These are phyloP conservation scores for Myoxocephalus aenaeus DNA, from an alignment of 2,797 vertebrate genomes.

Conservation along the genomic window DNA sequence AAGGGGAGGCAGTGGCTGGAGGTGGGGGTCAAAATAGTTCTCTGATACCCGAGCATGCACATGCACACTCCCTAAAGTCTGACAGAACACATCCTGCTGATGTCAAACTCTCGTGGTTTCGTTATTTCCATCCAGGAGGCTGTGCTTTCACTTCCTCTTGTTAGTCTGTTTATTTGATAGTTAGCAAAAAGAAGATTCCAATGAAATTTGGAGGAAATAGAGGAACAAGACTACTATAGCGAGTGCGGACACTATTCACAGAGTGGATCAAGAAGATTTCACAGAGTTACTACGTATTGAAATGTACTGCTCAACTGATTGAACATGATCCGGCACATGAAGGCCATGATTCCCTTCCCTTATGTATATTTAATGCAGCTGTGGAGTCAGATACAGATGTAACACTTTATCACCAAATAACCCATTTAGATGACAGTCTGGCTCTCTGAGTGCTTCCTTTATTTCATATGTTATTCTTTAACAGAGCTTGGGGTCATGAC, in stretches of 20 bases:
- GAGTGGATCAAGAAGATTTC: neutral
- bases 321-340: neutral
- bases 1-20: slow-evolving; percentile 58
- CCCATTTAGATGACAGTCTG: neutral
- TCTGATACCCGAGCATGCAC: slow-evolving; percentile 50
- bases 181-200: neutral
- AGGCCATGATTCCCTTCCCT: neutral
- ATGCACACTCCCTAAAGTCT: slow-evolving; percentile 58
- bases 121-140: neutral
- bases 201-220: neutral
- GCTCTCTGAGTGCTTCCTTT: neutral
- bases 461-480: neutral
- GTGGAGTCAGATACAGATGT: neutral
- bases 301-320: neutral
- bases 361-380: neutral
- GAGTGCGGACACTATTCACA: neutral
- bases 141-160: neutral
- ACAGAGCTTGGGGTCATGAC: neutral
- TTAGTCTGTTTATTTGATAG: slow-evolving; percentile 11
- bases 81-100: slow-evolving; percentile 39
- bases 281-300: neutral
- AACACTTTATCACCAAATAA: no score
- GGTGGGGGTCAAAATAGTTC: slow-evolving; percentile 58
- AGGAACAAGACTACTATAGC: neutral
- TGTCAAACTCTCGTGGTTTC: slow-evolving; percentile 26